phyloP scores from a whole-genome alignment of 2,888 invertebrate species.

The Eueremaeus valkanovi region DNA sequence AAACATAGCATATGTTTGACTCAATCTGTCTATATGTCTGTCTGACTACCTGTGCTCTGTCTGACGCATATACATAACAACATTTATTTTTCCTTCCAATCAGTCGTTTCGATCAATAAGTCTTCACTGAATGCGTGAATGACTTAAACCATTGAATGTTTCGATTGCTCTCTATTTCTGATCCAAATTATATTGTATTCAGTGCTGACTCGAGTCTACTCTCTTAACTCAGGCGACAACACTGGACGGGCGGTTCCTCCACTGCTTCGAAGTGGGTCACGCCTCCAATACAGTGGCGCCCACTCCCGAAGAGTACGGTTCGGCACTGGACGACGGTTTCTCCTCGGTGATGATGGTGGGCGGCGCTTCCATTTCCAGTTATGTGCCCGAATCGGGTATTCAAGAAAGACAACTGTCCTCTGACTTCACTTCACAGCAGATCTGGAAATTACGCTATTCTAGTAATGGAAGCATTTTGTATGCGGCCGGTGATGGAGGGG shows the following conservation, averaged over 20 bases:
- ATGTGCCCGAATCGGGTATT: slow-evolving; percentile 55
- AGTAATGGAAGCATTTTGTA: slow-evolving; percentile 55
- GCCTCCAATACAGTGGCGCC: slow-evolving; percentile 54
- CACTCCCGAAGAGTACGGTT: slow-evolving; percentile 55
- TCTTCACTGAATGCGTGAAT: not conserved
- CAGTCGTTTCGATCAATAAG: no score
- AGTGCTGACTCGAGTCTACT: no score
- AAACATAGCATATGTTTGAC: no score
- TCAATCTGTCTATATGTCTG: no score
- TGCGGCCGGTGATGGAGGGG: slow-evolving; percentile 55
- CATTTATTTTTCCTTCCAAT: no score
- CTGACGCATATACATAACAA: no score
- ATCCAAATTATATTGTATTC: no score
- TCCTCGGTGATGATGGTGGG: slow-evolving; percentile 55
- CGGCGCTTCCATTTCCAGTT: slow-evolving; percentile 54
- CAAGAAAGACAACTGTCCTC: slow-evolving; percentile 54
- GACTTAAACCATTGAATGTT: no score
- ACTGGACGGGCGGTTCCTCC: slow-evolving; percentile 54
- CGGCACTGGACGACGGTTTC: slow-evolving; percentile 53
- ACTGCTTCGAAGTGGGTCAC: slow-evolving; percentile 55
- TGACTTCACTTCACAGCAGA: slow-evolving; percentile 49
- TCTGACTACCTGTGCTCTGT: no score
- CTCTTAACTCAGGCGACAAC: slow-evolving; percentile 49
- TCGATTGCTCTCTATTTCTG: no score
- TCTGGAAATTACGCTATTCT: slow-evolving; percentile 56